Percentiles rank a stretch among this genome's conserved stretches.
These are phyloP conservation scores for Meloidogyne floridensis DNA, from an alignment of 1,140 invertebrate genomes.

Conservation along the genomic window DNA sequence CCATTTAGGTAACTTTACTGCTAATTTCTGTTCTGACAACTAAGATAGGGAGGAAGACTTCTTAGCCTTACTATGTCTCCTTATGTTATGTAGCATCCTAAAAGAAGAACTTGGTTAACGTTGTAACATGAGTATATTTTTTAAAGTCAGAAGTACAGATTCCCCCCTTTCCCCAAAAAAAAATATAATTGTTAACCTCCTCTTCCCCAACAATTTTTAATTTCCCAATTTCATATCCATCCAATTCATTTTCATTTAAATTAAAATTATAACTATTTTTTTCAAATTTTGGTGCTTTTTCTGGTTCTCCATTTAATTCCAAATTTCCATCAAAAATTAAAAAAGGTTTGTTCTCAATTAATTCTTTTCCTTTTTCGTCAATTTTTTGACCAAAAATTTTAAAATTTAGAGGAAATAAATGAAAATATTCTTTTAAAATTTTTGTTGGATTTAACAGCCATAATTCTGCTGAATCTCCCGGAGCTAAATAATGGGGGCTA, in stretches of 20 bases:
- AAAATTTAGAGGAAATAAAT: conserved; percentile 7
- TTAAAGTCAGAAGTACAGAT: too few species aligned
- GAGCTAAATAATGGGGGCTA: not conserved
- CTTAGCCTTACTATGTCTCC: too few species aligned
- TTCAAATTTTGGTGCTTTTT: not conserved
- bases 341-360: not conserved
- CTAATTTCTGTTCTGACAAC: too few species aligned
- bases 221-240: conserved; percentile 17
- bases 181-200: not conserved
- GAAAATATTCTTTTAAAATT: not conserved
- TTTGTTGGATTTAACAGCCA: conserved; percentile 12
- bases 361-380: not conserved
- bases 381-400: conserved; percentile 12
- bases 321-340: conserved; percentile 15
- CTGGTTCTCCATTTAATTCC: not conserved
- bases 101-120: too few species aligned
- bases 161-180: too few species aligned
- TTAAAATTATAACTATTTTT: conserved; percentile 15
- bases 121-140: too few species aligned
- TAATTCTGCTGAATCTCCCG: conserved; percentile 8
- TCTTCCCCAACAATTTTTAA: not conserved
- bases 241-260: conserved; percentile 14
- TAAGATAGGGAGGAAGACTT: too few species aligned
- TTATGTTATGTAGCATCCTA: too few species aligned
- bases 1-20: too few species aligned